Evolutionary conservation across 2,888 invertebrate species (phyloP), one percentile per base, ranked within the genome.

Genomic region (Perithous albicinctus): DNA sequence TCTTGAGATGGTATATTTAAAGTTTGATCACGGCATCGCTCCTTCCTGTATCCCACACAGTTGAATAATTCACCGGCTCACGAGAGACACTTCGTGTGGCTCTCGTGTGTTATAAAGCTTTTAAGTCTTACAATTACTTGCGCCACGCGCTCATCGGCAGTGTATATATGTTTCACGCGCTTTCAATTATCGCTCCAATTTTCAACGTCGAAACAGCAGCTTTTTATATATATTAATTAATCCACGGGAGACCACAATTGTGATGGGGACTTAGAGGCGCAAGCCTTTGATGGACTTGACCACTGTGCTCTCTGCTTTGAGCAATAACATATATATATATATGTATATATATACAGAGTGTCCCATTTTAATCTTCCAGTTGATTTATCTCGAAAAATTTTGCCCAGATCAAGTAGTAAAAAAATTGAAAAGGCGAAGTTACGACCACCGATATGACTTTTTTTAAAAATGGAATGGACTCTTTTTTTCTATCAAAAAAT

Each of bases 111-210:
- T 63, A 41, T 41, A 18, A 63, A 41, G 66, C 74, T 66, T 63
- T 63, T 41, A 18, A 63, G 46, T 72, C 74, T 66, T 48, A 46
- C 82, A 78, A 82, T 82, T 82, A 70, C 74, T 75, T 78, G 64
- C 59, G 78, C 70, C 69, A 74, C 74, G 29, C 54, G 32, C 7
- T 69, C 63, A 74, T 73, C 69, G 69, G 51, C 63, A 56, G 70
- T 23, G 69, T n/a, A n/a, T n/a, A n/a, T n/a, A n/a, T n/a, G n/a
- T 63, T 82, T 82, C 81, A 78, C 81, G 81, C 78, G 78, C 74
- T 75, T 82, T 78, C 81, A 82, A 82, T 82, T 78, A 74, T n/a
- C 66, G 20, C 61, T 66, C 43, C 38, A 74, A 69, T 70, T 78
- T 64, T 70, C 70, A 75, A 59, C 70, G 70, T 78, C 64, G 35